Evolutionary conservation across 2,113 vertebrate species (phyloP).

Genomic region (Cercopithecus mona): DNA sequence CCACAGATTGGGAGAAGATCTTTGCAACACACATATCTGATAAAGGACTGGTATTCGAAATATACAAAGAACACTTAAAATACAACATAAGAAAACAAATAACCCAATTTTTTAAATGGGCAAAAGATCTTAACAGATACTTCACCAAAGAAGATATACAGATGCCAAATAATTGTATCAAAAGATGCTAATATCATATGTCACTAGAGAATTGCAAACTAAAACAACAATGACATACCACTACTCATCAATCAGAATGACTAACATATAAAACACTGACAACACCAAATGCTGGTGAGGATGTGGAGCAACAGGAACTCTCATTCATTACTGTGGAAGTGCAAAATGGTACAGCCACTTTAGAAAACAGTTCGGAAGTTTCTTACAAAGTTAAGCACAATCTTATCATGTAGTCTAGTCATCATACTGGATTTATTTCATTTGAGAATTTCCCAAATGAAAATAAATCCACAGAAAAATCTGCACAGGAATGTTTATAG

Average conservation of each 20-base stretch:
- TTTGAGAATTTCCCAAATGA: not conserved
- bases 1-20: not conserved
- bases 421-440: not conserved
- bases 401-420: not conserved
- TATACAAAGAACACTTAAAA: not conserved
- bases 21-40: not conserved
- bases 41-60: not conserved
- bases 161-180: not conserved
- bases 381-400: not conserved
- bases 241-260: not conserved
- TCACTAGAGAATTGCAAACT: not conserved
- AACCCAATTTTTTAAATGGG: not conserved
- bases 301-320: not conserved
- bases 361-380: not conserved
- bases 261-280: not conserved
- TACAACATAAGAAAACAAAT: not conserved
- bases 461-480: not conserved
- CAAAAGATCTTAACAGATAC: not conserved
- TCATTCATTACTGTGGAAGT: not conserved
- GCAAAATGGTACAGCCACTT: not conserved
- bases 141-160: not conserved
- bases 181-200: not conserved
- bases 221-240: not conserved
- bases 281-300: not conserved
- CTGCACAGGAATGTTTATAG: not conserved